These are phyloP conservation scores for Blera fallax DNA, from an alignment of 2,888 invertebrate species.

Conservation along the genomic window DNA sequence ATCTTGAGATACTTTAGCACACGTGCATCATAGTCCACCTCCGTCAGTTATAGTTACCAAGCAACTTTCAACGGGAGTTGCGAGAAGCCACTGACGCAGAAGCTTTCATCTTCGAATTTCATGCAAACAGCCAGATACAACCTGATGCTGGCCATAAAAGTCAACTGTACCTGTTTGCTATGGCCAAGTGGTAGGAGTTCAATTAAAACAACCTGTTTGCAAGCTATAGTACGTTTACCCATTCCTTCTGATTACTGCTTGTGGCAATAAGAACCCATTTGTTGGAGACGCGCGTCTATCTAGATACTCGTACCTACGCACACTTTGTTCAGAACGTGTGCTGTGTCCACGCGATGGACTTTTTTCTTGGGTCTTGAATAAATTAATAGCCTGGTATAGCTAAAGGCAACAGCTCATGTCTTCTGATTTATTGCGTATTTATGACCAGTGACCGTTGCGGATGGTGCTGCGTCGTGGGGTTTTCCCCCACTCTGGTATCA, in stretches of 20 bases:
- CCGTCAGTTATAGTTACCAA: not conserved
- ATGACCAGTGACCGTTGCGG: constrained; percentile 16
- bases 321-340: not conserved
- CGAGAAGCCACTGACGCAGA: not conserved
- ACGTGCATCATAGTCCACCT: not conserved
- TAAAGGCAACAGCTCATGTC: not conserved
- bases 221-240: not conserved
- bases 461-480: not conserved
- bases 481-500: not conserved
- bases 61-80: not conserved
- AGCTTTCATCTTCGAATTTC: not conserved
- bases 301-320: too few species aligned
- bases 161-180: not conserved
- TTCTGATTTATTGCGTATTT: constrained; percentile 19
- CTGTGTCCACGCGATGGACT: not conserved
- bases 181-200: not conserved
- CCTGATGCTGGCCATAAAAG: not conserved
- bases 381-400: not conserved
- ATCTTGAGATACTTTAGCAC: not conserved
- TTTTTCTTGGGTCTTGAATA: not conserved
- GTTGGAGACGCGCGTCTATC: not conserved
- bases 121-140: not conserved
- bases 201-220: not conserved
- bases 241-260: not conserved
- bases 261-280: not conserved